Evolutionary conservation across 2,888 invertebrate genomes (phyloP), one percentile per base, ranked within the genome.

Genomic region (Hyles lineata): DNA sequence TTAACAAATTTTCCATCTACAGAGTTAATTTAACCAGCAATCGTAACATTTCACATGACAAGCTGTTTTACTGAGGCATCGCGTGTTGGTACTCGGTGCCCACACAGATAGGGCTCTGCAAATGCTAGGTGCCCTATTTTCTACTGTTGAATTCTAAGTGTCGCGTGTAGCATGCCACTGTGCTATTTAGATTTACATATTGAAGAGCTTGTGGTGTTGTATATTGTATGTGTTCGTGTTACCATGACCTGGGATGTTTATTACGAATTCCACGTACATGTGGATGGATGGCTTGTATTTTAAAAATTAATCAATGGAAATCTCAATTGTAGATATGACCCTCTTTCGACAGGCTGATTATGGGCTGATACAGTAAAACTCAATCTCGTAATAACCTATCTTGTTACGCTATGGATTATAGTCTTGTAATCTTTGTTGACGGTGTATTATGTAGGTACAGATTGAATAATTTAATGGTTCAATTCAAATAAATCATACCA

Each of bases 141-240:
- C 63, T 63, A 43, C 35, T n/a, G 19, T 21, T 2, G 35, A 21
- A 63, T 43, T 21, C n/a, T 21, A 43, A n/a, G 35, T 21, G n/a
- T 63, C 63, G 63, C 63, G 63, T 63, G 63, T 1, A 5, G n/a
- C 63, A 43, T 63, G 43, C 63, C 11, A 63, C 25, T 19, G 19
- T 35, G 63, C 21, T 35, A 63, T 21, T 63, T 21, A 11, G 9
- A n/a, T 21, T 11, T 63, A 21, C 21, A 35, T 62, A n/a, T 62
- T 43, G 43, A 35, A 8, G 43, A 43, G 35, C 15, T 43, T 43
- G 43, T 63, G 35, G 43, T 7, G 35, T 21, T 62, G n/a, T 11
- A 15, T 35, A 63, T 21, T n/a, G n/a, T n/a, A n/a, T n/a, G n/a
- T n/a, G n/a, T n/a, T 15, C 21, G 43, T 43, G 32, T 32, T n/a